These are phyloP conservation scores for Mesodorylaimus sp. DNA, from an alignment of 2,888 invertebrate species.

Conservation along the genomic window DNA sequence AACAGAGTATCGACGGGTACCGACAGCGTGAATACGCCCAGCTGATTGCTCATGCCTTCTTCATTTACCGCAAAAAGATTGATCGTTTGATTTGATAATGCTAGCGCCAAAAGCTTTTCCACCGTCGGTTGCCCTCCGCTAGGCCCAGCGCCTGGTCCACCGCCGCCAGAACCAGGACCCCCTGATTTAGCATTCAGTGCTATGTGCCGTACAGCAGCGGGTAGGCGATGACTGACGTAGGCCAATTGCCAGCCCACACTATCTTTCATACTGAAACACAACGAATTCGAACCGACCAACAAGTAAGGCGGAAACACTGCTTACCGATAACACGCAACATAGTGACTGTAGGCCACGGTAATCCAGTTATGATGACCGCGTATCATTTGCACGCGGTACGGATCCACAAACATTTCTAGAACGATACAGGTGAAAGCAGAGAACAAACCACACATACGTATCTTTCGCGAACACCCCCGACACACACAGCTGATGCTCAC, in stretches of 20 bases:
- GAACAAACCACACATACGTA: no score
- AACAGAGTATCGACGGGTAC: slow-evolving; percentile 85
- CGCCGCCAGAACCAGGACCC: slow-evolving; percentile 11
- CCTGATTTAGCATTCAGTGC: slow-evolving; percentile 54
- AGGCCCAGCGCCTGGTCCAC: neutral
- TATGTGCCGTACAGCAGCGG: slow-evolving; percentile 67
- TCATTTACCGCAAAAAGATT: slow-evolving; percentile 41
- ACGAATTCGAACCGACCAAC: slow-evolving; percentile 4
- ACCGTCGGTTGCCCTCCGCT: neutral
- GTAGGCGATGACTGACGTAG: slow-evolving; percentile 78
- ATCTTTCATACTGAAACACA: slow-evolving; percentile 57
- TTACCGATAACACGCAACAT: slow-evolving; percentile 77
- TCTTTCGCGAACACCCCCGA: no score
- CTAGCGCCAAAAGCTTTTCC: slow-evolving; percentile 23
- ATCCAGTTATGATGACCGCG: slow-evolving; percentile 96
- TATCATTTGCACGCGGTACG: slow-evolving; percentile 68
- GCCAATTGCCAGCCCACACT: slow-evolving; percentile 88
- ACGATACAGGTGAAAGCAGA: neutral
- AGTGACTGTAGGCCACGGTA: slow-evolving; percentile 83
- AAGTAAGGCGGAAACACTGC: slow-evolving; percentile 9
- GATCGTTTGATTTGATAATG: slow-evolving; percentile 14
- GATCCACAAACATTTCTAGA: slow-evolving; percentile 44
- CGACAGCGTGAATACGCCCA: slow-evolving; percentile 18
- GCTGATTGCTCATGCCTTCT: neutral
- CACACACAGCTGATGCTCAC: no score